Evolutionary conservation across 2,888 invertebrate genomes (phyloP).

Genomic region (Lamellibrachia columna): DNA sequence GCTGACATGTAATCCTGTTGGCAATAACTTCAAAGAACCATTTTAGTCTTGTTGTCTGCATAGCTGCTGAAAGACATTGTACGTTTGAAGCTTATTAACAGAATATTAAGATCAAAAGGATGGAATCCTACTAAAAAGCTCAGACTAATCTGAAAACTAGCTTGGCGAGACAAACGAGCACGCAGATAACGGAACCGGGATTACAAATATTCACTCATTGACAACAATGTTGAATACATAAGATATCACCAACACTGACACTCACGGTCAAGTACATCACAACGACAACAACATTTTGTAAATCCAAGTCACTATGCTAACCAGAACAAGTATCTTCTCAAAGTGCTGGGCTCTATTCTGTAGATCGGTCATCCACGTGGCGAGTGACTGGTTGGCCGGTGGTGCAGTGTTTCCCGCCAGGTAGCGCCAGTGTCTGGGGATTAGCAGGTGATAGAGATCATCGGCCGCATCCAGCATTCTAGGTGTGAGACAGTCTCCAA

Average conservation of each 20-base stretch:
- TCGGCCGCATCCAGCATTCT: conserved; percentile 55
- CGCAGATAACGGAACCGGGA: background rate
- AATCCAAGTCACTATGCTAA: conserved; percentile 32
- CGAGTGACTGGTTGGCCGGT: conserved; percentile 57
- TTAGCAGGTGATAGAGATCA: conserved; percentile 59
- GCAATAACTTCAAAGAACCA: too few species aligned
- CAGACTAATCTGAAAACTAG: too few species aligned
- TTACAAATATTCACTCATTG: background rate
- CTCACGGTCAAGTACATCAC: background rate
- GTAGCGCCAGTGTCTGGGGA: conserved; percentile 61
- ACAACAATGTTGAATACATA: background rate
- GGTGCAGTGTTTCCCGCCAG: conserved; percentile 61
- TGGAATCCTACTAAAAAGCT: too few species aligned
- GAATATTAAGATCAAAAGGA: too few species aligned
- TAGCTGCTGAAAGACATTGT: background rate
- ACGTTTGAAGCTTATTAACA: too few species aligned
- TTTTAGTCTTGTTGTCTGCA: too few species aligned
- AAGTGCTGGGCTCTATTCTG: conserved; percentile 61
- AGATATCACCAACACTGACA: background rate
- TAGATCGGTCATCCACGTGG: conserved; percentile 60
- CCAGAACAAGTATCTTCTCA: conserved; percentile 59
- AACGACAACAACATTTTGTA: background rate
- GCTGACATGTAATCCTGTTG: too few species aligned
- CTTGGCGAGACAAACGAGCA: background rate
- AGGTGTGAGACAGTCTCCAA: conserved; percentile 59